These are phyloP conservation scores for Aviceda subcristata DNA, from an alignment of 2,113 vertebrate genomes.

Conservation along the genomic window DNA sequence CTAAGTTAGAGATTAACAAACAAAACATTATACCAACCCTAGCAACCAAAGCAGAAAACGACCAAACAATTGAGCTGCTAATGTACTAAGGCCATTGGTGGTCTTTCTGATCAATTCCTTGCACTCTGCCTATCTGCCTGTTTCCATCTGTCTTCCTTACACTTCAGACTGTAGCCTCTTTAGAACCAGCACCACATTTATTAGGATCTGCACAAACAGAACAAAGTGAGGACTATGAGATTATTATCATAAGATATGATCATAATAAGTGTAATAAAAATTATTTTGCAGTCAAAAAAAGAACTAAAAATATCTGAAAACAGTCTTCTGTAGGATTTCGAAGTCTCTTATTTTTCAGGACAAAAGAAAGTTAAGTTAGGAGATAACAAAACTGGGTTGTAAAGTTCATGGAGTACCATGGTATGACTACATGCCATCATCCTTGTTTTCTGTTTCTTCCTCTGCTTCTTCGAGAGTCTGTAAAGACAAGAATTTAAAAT, in stretches of 20 bases:
- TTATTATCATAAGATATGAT: not conserved
- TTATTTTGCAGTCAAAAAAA: not conserved
- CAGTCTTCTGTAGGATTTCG: not conserved
- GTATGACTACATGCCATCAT: constrained; percentile 56
- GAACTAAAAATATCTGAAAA: not conserved
- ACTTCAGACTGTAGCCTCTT: not conserved
- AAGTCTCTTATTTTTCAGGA: not conserved
- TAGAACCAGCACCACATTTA: not conserved
- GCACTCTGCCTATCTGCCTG: not conserved
- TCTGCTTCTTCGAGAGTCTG: constrained; percentile 93
- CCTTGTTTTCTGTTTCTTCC: constrained; percentile 83
- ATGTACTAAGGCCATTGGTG: not conserved
- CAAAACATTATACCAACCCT: not conserved
- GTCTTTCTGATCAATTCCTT: not conserved
- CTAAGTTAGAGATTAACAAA: not conserved
- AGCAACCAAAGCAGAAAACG: not conserved
- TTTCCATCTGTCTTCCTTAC: not conserved
- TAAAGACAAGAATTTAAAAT: not conserved
- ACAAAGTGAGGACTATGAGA: not conserved
- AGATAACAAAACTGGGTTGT: not conserved
- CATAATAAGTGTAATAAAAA: not conserved
- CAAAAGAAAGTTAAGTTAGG: not conserved
- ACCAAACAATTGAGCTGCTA: not conserved
- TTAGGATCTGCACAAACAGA: not conserved
- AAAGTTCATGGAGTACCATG: not conserved